Base-by-base conservation (phyloP, 2,113 vertebrate species). In the Callithrix jacchus region DNA sequence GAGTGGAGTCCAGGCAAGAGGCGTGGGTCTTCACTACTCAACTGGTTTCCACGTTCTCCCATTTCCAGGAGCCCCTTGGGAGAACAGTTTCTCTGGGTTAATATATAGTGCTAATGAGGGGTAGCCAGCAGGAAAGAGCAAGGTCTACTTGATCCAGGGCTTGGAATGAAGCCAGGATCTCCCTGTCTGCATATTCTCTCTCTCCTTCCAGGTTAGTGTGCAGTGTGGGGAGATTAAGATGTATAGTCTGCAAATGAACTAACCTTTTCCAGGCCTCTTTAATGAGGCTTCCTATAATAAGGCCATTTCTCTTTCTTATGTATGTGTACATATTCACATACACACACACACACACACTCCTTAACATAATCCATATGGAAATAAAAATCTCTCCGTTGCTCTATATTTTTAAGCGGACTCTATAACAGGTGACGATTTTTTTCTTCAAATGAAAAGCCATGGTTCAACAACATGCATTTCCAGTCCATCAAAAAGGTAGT, bases 301-400 rank as follows among this genome's bases (percentile, higher is more conserved):
- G 90, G 93, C 97, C 98, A 97, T 96, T 98, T 98, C 98, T 98
- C 97, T 98, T 97, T 96, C 97, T 98, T 97, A 96, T 76, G 95
- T 86, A 93, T 98, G 97, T 97, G 96, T 98, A 79, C 85, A 83
- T 91, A 47, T 70, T 74, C 79, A 45, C 76, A 64, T 61, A 80
- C 47, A 56, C 42, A 82, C 23, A 13, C 61, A 52, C 70, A 49
- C 66, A 40, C n/a, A 45, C 9, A 97, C 95, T 96, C 96, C 97
- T 98, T 98, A 99, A 99, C 98, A 20, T 98, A 98, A 98, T 95
- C 98, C 98, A 99, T 98, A 98, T 98, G 98, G 98, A 98, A 98
- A 98, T 97, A 97, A 98, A 98, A 98, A 97, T 77, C 74, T 70
- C 74, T 66, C 84, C 76, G 56, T 71, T 17, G 27, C 18, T 54